These are phyloP conservation scores for Spongia lamella DNA, from an alignment of 37 sponge, comb jelly and placozoan genomes.

Conservation along the genomic window DNA sequence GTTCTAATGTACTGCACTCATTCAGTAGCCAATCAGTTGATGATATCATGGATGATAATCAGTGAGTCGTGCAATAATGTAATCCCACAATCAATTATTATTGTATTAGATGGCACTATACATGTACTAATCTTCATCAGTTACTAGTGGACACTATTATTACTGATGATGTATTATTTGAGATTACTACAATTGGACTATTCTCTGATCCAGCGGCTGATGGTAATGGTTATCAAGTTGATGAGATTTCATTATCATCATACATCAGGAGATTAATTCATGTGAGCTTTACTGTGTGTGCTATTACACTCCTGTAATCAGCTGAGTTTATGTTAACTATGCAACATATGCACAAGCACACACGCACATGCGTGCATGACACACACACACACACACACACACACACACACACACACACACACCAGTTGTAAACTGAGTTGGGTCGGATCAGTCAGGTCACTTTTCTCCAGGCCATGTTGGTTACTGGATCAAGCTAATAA, in stretches of 20 bases:
- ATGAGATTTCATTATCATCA: constrained; percentile 54
- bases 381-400: too few relatives aligned
- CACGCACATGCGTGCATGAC: too few relatives aligned
- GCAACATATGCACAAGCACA: too few relatives aligned
- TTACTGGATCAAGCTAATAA: too few relatives aligned
- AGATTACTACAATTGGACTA: constrained; percentile 23
- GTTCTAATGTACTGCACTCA: too few relatives aligned
- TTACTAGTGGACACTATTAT: not conserved
- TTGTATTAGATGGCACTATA: constrained; percentile 3
- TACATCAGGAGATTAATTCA: not conserved
- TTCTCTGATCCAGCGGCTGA: not conserved
- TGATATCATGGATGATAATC: constrained; percentile 30
- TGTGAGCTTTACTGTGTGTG: too few relatives aligned
- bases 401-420: too few relatives aligned
- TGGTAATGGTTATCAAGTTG: constrained; percentile 31
- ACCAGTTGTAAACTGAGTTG: too few relatives aligned
- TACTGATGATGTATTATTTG: not conserved
- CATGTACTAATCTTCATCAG: not conserved
- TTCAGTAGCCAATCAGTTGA: not conserved
- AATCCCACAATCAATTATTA: not conserved
- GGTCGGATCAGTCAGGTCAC: too few relatives aligned
- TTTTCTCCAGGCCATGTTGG: too few relatives aligned
- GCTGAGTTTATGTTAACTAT: too few relatives aligned
- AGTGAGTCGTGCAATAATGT: constrained; percentile 22
- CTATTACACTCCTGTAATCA: too few relatives aligned